Percentiles rank a stretch among this genome's conserved stretches.
Conservation (phyloP, 2,113 vertebrate species). For the Anarrhichthys ocellatus region DNA sequence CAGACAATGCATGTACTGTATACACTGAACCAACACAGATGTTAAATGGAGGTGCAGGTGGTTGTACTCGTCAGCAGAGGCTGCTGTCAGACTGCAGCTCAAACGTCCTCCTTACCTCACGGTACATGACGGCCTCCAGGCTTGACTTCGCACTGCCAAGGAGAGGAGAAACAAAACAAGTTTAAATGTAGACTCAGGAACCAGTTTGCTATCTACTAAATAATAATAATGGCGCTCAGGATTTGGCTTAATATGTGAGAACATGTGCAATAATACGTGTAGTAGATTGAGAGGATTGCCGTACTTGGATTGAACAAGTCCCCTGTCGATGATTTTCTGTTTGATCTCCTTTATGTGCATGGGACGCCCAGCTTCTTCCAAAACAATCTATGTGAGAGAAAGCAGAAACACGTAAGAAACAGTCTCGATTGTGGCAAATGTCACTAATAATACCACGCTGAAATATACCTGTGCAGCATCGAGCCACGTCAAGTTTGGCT, state of each 20-base stretch:
- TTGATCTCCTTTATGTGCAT: constrained; percentile 90
- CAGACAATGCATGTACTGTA: constrained; percentile 24
- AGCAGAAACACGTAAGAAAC: background rate
- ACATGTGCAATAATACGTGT: background rate
- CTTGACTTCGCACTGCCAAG: constrained; percentile 85
- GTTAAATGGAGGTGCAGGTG: constrained; percentile 33
- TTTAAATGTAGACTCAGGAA: background rate
- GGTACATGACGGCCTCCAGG: constrained; percentile 87
- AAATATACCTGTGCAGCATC: constrained; percentile 85
- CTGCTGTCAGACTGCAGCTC: constrained; percentile 37
- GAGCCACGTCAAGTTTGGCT: constrained; percentile 87
- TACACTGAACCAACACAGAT: constrained; percentile 20
- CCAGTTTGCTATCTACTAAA: background rate
- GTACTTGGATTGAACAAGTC: constrained; percentile 88
- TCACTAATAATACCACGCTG: background rate
- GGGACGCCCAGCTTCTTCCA: constrained; percentile 85
- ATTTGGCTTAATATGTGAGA: background rate
- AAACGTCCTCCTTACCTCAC: constrained; percentile 81
- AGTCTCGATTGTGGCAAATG: background rate
- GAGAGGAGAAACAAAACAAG: constrained; percentile 12
- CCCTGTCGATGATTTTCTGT: constrained; percentile 85
- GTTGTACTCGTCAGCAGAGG: constrained; percentile 55
- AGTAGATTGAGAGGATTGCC: background rate
- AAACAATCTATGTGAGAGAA: constrained; percentile 77
- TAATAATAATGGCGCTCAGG: background rate